Percentiles rank a stretch among this genome's conserved stretches.
Conservation (phyloP, 2,888 invertebrate species). For the Drosophila kambysellisi region DNA sequence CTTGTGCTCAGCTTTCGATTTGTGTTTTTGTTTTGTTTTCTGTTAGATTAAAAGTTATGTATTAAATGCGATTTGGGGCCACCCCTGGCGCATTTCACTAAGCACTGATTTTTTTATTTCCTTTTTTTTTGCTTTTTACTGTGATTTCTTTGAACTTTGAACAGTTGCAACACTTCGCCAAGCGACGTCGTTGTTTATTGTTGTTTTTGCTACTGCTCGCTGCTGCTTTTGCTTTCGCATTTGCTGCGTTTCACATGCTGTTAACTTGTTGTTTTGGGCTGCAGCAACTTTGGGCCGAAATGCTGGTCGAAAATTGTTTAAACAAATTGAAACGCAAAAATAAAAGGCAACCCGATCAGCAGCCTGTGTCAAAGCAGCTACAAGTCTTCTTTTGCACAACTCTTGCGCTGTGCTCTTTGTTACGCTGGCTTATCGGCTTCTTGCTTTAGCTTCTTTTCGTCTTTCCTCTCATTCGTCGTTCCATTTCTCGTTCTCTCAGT, state of each 20-base stretch:
- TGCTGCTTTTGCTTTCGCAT: neutral
- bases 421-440: slow-evolving; percentile 57
- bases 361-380: slow-evolving; percentile 63
- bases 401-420: slow-evolving; percentile 63
- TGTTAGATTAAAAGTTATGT: slow-evolving; percentile 19
- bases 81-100: slow-evolving; percentile 42
- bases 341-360: slow-evolving; percentile 48
- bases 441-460: slow-evolving; percentile 16
- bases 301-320: slow-evolving; percentile 58
- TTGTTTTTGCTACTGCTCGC: slow-evolving; percentile 4
- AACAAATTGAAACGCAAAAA: slow-evolving; percentile 63
- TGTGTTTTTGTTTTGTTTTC: neutral
- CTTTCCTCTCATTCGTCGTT: slow-evolving; percentile 11
- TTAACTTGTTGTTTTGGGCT: neutral
- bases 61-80: slow-evolving; percentile 7
- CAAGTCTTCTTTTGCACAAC: slow-evolving; percentile 80
- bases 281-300: neutral
- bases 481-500: slow-evolving; percentile 26
- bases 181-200: slow-evolving; percentile 5
- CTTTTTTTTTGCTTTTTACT: slow-evolving; percentile 9
- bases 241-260: neutral
- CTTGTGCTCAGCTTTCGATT: slow-evolving; percentile 1
- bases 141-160: slow-evolving; percentile 13
- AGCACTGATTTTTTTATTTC: slow-evolving; percentile 23
- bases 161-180: slow-evolving; percentile 7